Percentiles rank a stretch among this genome's conserved stretches.
Conservation (phyloP, 2,113 vertebrate genomes). For the Ptyas mucosa region DNA sequence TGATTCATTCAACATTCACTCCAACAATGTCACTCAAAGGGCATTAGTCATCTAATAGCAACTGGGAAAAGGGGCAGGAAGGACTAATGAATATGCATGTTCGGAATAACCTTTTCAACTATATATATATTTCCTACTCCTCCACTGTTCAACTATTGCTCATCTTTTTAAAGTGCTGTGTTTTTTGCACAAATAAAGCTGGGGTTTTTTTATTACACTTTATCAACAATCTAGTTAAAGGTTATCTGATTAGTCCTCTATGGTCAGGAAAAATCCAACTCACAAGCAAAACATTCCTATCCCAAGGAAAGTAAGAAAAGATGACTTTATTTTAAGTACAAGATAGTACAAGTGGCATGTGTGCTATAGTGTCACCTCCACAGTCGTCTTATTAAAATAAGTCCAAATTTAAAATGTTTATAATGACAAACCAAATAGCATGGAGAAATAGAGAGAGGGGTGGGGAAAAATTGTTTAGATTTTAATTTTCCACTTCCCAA, state of each 20-base stretch:
- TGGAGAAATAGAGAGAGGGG: not conserved
- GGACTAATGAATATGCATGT: conserved; percentile 22
- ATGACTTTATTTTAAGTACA: not conserved
- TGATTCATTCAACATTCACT: conserved; percentile 48
- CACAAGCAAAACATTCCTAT: not conserved
- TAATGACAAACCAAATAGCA: not conserved
- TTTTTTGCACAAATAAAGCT: not conserved
- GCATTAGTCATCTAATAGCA: conserved; percentile 55
- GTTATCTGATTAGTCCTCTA: not conserved
- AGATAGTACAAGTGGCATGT: not conserved
- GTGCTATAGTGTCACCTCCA: not conserved
- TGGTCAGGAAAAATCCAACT: not conserved
- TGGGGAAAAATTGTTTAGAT: not conserved
- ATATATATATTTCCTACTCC: conserved; percentile 28
- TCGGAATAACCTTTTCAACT: conserved; percentile 29
- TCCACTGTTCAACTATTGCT: conserved; percentile 24
- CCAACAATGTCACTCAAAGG: conserved; percentile 38
- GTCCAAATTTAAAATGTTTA: not conserved
- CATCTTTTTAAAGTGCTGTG: not conserved
- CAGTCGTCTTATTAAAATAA: not conserved
- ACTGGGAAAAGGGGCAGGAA: conserved; percentile 19
- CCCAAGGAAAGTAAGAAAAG: not conserved
- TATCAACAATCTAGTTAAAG: not conserved
- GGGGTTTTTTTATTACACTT: not conserved
- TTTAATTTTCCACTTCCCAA: not conserved